These are phyloP conservation scores for Oxystoma pomonae DNA, from an alignment of 2,888 invertebrate genomes.

Conservation along the genomic window DNA sequence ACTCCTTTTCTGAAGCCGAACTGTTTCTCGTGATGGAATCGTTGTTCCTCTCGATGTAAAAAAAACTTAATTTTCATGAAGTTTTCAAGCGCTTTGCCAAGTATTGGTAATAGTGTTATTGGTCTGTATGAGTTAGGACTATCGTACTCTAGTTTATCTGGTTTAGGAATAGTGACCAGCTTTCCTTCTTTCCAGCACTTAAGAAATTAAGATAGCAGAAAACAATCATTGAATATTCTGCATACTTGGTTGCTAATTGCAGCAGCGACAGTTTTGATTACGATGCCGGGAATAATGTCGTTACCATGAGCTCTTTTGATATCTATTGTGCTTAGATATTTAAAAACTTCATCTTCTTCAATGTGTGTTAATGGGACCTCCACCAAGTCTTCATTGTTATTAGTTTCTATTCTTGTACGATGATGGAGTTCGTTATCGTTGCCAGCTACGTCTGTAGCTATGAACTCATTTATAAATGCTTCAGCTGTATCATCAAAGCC, in stretches of 20 bases:
- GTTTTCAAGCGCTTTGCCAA: background rate
- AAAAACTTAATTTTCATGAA: background rate
- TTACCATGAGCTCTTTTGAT: background rate
- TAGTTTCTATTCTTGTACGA: background rate
- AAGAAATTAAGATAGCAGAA: background rate
- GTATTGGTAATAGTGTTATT: background rate
- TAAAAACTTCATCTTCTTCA: background rate
- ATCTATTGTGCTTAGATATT: background rate
- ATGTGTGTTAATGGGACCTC: too few species aligned
- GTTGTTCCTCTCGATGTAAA: background rate
- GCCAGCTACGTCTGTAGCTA: background rate
- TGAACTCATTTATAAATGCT: background rate
- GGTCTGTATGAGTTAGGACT: background rate
- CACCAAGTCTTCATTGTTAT: too few species aligned
- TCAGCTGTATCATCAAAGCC: background rate
- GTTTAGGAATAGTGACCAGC: slow-evolving; percentile 1
- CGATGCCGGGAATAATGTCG: background rate
- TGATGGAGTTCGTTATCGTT: background rate
- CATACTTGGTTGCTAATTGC: background rate
- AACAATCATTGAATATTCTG: background rate
- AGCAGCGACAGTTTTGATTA: background rate
- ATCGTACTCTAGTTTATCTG: background rate
- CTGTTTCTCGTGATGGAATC: background rate
- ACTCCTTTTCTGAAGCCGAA: background rate
- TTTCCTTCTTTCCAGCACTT: background rate